These are phyloP conservation scores for Elmis aenea DNA, from an alignment of 2,888 invertebrate species.

Conservation along the genomic window DNA sequence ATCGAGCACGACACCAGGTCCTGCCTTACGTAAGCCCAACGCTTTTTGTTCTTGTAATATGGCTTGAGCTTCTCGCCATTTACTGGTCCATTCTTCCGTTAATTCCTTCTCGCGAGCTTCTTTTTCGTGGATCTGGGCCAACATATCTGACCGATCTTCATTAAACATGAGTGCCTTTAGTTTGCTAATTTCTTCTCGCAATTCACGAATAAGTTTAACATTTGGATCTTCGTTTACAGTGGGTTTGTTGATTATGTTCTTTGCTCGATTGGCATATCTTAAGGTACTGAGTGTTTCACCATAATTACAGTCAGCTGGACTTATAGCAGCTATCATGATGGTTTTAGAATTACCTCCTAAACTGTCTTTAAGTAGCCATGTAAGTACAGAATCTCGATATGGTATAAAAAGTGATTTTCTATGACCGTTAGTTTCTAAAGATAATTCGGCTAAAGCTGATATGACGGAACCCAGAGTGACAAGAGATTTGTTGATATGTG, in stretches of 20 bases:
- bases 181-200: conserved; percentile 79
- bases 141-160: conserved; percentile 56
- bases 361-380: conserved; percentile 84
- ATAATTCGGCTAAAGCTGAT: conserved; percentile 74
- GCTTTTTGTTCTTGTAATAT: conserved; percentile 85
- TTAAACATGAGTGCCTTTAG: conserved; percentile 69
- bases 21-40: conserved; percentile 79
- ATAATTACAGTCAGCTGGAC: conserved; percentile 71
- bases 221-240: conserved; percentile 88
- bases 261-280: conserved; percentile 83
- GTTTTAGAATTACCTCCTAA: conserved; percentile 88
- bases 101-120: conserved; percentile 81
- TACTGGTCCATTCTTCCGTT: conserved; percentile 90
- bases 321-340: conserved; percentile 83
- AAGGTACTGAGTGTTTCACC: conserved; percentile 82
- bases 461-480: conserved; percentile 86
- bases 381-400: conserved; percentile 82
- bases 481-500: conserved; percentile 85
- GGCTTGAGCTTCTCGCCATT: conserved; percentile 87
- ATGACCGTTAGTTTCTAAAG: conserved; percentile 34
- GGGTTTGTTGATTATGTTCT: conserved; percentile 87
- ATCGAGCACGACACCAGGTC: conserved; percentile 82
- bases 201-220: conserved; percentile 79
- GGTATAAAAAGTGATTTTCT: conserved; percentile 65
- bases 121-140: conserved; percentile 82